Evolutionary conservation across 1,140 invertebrate species (phyloP), one percentile per base, ranked within the genome.

Genomic region (Phortica variegata): DNA sequence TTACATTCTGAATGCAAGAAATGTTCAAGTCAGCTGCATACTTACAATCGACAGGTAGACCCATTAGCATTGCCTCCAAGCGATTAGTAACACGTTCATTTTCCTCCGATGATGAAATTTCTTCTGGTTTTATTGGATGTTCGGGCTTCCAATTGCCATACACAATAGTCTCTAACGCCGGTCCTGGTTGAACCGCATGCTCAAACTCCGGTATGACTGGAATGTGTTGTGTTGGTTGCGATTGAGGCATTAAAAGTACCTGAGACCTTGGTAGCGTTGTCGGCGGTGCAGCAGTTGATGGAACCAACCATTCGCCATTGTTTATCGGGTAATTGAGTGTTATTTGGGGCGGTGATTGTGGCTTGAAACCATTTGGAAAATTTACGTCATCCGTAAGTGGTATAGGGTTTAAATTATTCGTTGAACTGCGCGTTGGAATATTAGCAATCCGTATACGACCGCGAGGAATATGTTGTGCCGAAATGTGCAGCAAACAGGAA

Each of bases 71-170:
- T 3, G 56, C 66, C 40, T 66, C 66, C 19, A 70, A 20, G 1
- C 60, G 54, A 0, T 61, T 58, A 32, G 55, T 66, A 7, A 58
- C 51, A 13, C 61, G 51, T 21, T 70, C 49, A 36, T 49, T 49
- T 7, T 38, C 37, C 9, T 40, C 33, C 12, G 41, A 10, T 3
- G 19, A 16, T 2, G 56, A 49, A 0, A 13, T 18, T 0, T 47
- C 44, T 5, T 42, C 47, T 0, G 69, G 68, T 5, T 43, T 50
- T 7, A 52, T 43, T 5, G 63, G 68, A 21, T 56, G 68, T 9
- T 73, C 65, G 12, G 65, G 61, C 40, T 72, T 72, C 69, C 69
- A 73, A 36, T 69, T 69, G 26, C 69, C 69, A 44, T 73, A 72
- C 2, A 73, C 61, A 17, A 73, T 65, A 1, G 56, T 42, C 13